Base-by-base conservation (phyloP, 1,140 invertebrate species). In the Drosophila novamexicana region DNA sequence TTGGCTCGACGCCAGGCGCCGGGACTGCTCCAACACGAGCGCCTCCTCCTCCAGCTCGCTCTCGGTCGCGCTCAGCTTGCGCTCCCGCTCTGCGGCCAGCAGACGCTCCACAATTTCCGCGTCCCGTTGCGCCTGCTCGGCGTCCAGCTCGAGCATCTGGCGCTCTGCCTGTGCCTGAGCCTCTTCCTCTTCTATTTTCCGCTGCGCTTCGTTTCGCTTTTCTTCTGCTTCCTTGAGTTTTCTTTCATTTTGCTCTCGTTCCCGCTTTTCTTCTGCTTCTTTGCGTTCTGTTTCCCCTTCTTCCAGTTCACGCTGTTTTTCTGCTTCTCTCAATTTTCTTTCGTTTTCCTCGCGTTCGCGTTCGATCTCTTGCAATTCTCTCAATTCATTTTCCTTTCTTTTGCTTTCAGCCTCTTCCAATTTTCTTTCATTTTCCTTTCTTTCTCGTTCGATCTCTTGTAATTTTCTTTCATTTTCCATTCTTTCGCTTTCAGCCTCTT, bases 31-130 rank as follows among this genome's bases (percentile, higher is more conserved):
- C n/a, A 66, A 42, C 0, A 66, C 22, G 5, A 66, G 39, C 1
- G 78, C 79, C n/a, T 91, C 90, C 37, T 91, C 83, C 34, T 91
- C 90, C 32, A 88, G 66, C 10, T 91, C 86, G 50, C 76, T 91
- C 16, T 73, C 90, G 5, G 65, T 90, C 32, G 81, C 85, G 22
- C 85, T 90, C 34, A 86, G 22, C 12, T 81, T 77, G 2, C 73
- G 61, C 14, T 75, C 86, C 1, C 86, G 77, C 47, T 90, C 86
- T 0, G 82, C 88, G 0, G 82, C 88, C 63, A 90, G 40, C 16
- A 90, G 52, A 10, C 82, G 71, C 42, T 86, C 71, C 34, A 90
- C 88, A 34, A 90, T 81, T 45, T 90, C 88, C 1, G 72, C 82
- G 64, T 90, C 82, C 5, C 79, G 45, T 2, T 18, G 65, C 0